Evolutionary conservation across 2,113 vertebrate species (phyloP).

Genomic region (Xiphophorus maculatus): DNA sequence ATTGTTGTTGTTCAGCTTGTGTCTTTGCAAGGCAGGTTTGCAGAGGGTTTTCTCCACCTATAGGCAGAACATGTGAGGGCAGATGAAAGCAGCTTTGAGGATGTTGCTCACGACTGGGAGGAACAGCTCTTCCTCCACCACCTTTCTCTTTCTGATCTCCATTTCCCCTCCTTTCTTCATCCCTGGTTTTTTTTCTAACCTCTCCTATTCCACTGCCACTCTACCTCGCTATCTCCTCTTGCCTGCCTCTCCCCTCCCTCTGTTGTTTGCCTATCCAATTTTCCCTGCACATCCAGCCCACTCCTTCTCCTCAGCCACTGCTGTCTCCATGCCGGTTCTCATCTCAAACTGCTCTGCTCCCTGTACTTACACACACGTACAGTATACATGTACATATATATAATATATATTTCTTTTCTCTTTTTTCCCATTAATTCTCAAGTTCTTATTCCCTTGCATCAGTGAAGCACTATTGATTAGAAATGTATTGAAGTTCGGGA

Average conservation of each 20-base stretch:
- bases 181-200: constrained; percentile 28
- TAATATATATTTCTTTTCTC: neutral
- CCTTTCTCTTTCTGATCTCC: constrained; percentile 53
- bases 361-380: constrained; percentile 5
- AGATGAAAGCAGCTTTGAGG: constrained; percentile 75
- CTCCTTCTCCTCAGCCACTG: constrained; percentile 28
- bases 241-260: constrained; percentile 47
- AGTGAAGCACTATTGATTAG: constrained; percentile 23
- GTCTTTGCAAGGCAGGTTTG: constrained; percentile 32
- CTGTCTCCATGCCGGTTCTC: constrained; percentile 41
- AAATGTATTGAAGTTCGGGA: constrained; percentile 4
- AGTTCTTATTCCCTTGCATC: constrained; percentile 7
- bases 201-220: constrained; percentile 47
- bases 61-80: constrained; percentile 51
- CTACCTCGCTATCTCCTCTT: constrained; percentile 52
- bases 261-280: constrained; percentile 66
- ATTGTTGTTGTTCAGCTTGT: constrained; percentile 18
- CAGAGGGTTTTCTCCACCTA: constrained; percentile 39
- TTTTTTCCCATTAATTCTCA: constrained; percentile 13
- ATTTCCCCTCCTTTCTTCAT: constrained; percentile 48
- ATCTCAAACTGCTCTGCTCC: constrained; percentile 31
- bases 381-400: neutral
- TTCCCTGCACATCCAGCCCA: constrained; percentile 51
- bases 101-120: constrained; percentile 35
- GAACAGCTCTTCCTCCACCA: constrained; percentile 48